These are phyloP conservation scores for Chaenocephalus aceratus DNA, from an alignment of 2,113 vertebrate species.

Conservation along the genomic window DNA sequence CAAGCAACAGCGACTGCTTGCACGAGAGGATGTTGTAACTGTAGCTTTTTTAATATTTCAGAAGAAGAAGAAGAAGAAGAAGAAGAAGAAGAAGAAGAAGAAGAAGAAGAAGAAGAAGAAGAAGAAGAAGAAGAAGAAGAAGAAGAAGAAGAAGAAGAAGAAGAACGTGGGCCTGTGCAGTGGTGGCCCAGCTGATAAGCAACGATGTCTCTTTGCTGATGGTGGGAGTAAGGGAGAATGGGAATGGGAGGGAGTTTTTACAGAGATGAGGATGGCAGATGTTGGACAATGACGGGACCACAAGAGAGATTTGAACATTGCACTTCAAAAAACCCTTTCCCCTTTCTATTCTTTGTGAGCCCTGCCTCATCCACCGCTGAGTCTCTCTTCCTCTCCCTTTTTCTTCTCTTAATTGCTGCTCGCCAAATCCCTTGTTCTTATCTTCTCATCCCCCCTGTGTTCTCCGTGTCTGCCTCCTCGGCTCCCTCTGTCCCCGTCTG, in stretches of 20 bases:
- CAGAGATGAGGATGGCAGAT: conserved; percentile 72
- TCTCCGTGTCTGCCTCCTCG: conserved; percentile 62
- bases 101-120: too few species aligned
- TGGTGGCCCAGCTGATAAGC: conserved; percentile 50
- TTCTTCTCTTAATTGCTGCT: conserved; percentile 79
- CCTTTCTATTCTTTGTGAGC: conserved; percentile 70
- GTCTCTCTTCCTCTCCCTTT: conserved; percentile 69
- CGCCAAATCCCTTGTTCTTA: conserved; percentile 73
- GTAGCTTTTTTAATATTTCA: conserved; percentile 43
- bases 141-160: conserved; percentile 27
- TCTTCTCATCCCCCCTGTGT: conserved; percentile 75
- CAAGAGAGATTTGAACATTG: conserved; percentile 70
- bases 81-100: too few species aligned
- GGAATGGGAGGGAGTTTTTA: conserved; percentile 40
- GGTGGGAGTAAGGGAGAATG: conserved; percentile 41
- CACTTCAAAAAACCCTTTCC: conserved; percentile 71
- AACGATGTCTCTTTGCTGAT: conserved; percentile 53
- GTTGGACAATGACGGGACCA: conserved; percentile 71
- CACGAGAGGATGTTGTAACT: conserved; percentile 33
- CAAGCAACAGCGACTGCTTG: conserved; percentile 8
- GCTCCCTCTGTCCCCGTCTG: conserved; percentile 64
- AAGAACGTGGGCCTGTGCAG: conserved; percentile 29
- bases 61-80: too few species aligned
- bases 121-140: too few species aligned
- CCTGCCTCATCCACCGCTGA: conserved; percentile 59